phyloP scores from a whole-genome alignment of 1,140 invertebrate species.

The Diachasmimorpha longicaudata region DNA sequence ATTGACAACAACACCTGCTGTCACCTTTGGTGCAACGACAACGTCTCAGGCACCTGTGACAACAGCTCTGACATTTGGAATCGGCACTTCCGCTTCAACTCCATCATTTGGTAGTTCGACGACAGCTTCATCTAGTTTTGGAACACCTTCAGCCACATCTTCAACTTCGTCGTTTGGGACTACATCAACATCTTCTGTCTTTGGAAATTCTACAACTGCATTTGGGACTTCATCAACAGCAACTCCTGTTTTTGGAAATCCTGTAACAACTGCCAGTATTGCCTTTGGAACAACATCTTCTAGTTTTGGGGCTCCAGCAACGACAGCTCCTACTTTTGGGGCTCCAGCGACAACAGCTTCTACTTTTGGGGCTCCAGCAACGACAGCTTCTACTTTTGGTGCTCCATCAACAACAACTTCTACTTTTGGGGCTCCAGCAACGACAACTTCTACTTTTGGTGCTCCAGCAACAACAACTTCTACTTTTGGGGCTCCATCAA shows the following conservation, averaged over 20 bases:
- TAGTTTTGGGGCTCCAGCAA: not conserved
- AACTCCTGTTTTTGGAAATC: no score
- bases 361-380: no score
- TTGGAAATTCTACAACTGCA: not conserved
- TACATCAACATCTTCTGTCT: constrained; percentile 2
- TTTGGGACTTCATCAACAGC: no score
- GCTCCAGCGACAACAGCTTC: no score
- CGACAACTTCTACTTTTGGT: constrained; percentile 15
- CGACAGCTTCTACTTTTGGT: no score
- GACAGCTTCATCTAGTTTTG: not conserved
- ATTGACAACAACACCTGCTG: not conserved
- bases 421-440: not conserved
- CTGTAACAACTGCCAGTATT: not conserved
- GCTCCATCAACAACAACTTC: no score
- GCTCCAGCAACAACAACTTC: not conserved
- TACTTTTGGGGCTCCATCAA: not conserved
- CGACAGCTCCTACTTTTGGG: no score
- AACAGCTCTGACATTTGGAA: not conserved
- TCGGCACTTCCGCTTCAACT: not conserved
- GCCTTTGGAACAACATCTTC: no score
- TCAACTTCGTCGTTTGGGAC: not conserved
- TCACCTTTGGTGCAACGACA: constrained; percentile 9
- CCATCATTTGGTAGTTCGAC: not conserved
- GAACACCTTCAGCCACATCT: not conserved
- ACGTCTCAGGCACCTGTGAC: not conserved